Evolutionary conservation across 2,797 vertebrate genomes (phyloP), one percentile per base, ranked within the genome.

Genomic region (Geotria australis): DNA sequence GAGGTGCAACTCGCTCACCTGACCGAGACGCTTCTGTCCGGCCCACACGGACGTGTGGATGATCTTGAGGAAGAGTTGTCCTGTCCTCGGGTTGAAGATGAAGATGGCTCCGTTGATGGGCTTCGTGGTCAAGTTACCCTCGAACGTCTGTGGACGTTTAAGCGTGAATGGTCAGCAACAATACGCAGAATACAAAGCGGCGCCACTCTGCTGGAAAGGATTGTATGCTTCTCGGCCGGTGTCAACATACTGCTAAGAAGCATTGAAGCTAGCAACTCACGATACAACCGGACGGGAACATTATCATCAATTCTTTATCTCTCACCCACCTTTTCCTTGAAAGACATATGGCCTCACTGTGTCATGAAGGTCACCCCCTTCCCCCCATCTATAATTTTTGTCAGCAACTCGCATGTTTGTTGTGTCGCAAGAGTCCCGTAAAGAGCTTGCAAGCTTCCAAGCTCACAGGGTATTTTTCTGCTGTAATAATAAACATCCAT

Each of bases 1-100:
- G 38, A 38, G 24, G 38, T 38, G 24, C 24, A 24, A 38, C 38
- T 38, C 24, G 47, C 67, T 63, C 62, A 88, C 91, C 85, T 98
- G 91, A 61, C 91, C 91, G 47, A 98, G 71, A 77, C 88, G 91
- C 58, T 99, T 98, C 72, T 99, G 91, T 63, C 91, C 91, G 57
- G 91, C 91, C 91, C 91, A 99, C 64, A 99, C 91, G 58, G 91
- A 96, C 0, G 91, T 98, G 72, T 99, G 93, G 68, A 99, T 99
- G 71, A 98, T 98, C 70, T 99, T 99, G 60, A 99, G 76, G 75
- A 99, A 99, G 49, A 99, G 82, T 70, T 99, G 93, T 7, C 93
- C 93, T 3, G 93, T 99, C 62, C 89, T 83, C 65, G 93, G 89
- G 69, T 99, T 99, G 73, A 99, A 99, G 73, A 96, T 99, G 73